Percentiles rank a stretch among this genome's conserved stretches.
These are phyloP conservation scores for Alosa alosa DNA, from an alignment of 2,113 vertebrate species.

Conservation along the genomic window DNA sequence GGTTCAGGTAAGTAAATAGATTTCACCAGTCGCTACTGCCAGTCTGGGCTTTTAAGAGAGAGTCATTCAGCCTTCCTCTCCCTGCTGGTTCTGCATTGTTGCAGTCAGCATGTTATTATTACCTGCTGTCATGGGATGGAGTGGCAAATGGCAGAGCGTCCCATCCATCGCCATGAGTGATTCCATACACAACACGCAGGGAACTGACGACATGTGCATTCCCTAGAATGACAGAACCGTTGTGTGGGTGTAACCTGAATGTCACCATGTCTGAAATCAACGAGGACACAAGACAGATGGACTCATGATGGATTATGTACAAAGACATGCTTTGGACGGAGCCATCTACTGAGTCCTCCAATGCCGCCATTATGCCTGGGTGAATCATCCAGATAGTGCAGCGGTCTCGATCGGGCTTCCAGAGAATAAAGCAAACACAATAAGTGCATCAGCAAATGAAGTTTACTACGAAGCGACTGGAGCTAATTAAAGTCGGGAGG, in stretches of 20 bases:
- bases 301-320: neutral
- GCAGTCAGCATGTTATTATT: neutral
- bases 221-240: neutral
- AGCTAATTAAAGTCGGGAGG: neutral
- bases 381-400: neutral
- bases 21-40: neutral
- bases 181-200: neutral
- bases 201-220: neutral
- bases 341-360: neutral
- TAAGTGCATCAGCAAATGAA: neutral
- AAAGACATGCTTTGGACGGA: neutral
- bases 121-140: neutral
- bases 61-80: neutral
- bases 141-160: neutral
- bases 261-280: neutral
- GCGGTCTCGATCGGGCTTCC: neutral
- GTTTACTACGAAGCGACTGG: neutral
- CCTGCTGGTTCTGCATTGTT: neutral
- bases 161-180: neutral
- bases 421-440: conserved; percentile 15
- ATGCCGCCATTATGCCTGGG: neutral
- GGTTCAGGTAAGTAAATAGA: neutral
- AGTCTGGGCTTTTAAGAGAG: neutral
- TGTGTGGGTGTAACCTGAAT: neutral
- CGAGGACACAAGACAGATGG: neutral